Percentiles rank a stretch among this genome's conserved stretches.
Evolutionary conservation across 2,888 invertebrate species (phyloP).

Genomic region (Crossocerus cetratus): DNA sequence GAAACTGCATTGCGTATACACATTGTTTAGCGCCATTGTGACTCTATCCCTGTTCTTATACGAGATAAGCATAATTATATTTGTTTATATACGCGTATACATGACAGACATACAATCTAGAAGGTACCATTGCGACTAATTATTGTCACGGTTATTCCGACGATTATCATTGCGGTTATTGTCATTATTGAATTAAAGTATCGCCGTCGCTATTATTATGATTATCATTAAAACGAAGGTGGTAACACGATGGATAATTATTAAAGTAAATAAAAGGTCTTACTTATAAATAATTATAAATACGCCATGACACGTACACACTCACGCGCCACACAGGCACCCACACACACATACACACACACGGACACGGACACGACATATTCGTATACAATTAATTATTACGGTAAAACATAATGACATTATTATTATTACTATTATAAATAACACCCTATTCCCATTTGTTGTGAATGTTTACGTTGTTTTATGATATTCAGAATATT

Average conservation of each 20-base stretch:
- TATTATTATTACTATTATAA: constrained; percentile 63
- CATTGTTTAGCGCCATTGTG: constrained; percentile 61
- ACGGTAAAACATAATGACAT: constrained; percentile 59
- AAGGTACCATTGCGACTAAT: constrained; percentile 31
- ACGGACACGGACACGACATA: constrained; percentile 33
- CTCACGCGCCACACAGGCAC: too few species aligned
- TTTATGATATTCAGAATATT: constrained; percentile 71
- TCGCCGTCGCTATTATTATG: constrained; percentile 45
- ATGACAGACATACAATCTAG: constrained; percentile 41
- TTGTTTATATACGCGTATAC: constrained; percentile 56
- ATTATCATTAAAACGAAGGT: constrained; percentile 45
- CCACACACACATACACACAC: too few species aligned
- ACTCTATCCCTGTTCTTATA: constrained; percentile 58
- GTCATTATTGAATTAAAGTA: constrained; percentile 41
- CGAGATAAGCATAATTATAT: constrained; percentile 59
- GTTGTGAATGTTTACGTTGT: constrained; percentile 73
- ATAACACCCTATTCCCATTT: constrained; percentile 67
- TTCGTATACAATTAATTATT: constrained; percentile 63
- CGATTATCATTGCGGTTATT: constrained; percentile 37
- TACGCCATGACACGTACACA: constrained; percentile 42
- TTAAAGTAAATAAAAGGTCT: constrained; percentile 58
- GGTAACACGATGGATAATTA: constrained; percentile 50
- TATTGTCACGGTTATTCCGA: constrained; percentile 29
- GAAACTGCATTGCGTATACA: constrained; percentile 26
- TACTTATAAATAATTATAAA: constrained; percentile 64